phyloP scores from a whole-genome alignment of 2,888 invertebrate species.

The Laothoe populi region DNA sequence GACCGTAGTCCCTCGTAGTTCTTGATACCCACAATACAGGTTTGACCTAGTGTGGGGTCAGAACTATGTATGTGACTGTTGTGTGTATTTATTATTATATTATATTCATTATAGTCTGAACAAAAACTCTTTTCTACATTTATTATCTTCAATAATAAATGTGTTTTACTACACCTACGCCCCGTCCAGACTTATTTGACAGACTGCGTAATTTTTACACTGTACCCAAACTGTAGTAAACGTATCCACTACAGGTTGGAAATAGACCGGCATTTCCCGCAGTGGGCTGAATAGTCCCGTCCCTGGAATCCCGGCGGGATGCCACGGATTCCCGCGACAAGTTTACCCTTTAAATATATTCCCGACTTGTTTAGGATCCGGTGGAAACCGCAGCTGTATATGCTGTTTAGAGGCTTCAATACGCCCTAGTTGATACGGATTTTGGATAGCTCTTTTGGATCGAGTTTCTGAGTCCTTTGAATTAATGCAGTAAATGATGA shows the following conservation, averaged over 20 bases:
- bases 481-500: neutral
- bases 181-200: too few species aligned
- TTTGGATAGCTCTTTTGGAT: constrained; percentile 1
- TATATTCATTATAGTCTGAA: too few species aligned
- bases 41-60: too few species aligned
- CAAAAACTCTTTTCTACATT: too few species aligned
- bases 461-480: neutral
- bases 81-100: too few species aligned
- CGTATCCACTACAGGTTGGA: constrained; percentile 15
- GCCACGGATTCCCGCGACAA: constrained; percentile 44
- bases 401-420: neutral
- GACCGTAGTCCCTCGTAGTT: too few species aligned
- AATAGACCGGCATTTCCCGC: constrained; percentile 24
- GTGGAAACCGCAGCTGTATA: constrained; percentile 8
- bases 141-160: too few species aligned
- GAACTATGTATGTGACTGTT: too few species aligned
- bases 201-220: too few species aligned
- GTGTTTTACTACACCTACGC: too few species aligned
- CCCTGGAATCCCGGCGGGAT: constrained; percentile 40
- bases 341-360: constrained; percentile 50
- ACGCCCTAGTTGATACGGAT: constrained; percentile 4
- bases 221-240: neutral
- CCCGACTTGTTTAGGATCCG: constrained; percentile 20
- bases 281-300: constrained; percentile 17
- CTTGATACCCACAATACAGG: too few species aligned